Evolutionary conservation across 2,888 invertebrate species (phyloP), one percentile per base, ranked within the genome.

Genomic region (Andrena minutula): DNA sequence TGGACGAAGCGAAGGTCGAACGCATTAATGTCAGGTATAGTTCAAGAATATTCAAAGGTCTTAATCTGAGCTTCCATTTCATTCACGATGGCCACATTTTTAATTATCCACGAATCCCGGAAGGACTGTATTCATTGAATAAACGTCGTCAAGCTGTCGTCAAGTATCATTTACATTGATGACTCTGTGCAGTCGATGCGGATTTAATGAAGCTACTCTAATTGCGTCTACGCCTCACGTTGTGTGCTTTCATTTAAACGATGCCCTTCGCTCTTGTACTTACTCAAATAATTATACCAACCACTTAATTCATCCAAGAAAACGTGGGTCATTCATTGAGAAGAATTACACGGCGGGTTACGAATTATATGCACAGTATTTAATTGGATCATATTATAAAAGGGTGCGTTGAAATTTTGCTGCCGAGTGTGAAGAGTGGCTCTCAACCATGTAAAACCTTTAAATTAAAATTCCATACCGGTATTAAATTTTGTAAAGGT

Each of bases 351-450:
- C 58, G 30, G 6, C 56, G 30, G 28, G 51, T 53, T 23, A 10
- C 8, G 53, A 41, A 41, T 41, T 41, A 16, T 32, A 61, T 61
- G 32, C 32, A 8, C 32, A 16, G 30, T 20, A 32, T 61, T 20
- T 61, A 61, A 61, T 61, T 61, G 61, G 32, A 61, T 32, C 20
- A 8, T 61, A 28, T 32, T 30, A 60, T 41, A 60, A n/a, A 32
- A 0, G 61, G 20, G 10, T 8, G 32, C 32, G 61, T 35, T 61
- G 5, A 41, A 41, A 41, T 41, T 41, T 41, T 41, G 12, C 4
- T n/a, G n/a, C n/a, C n/a, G n/a, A n/a, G n/a, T n/a, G n/a, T n/a
- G n/a, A 41, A 41, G 41, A 12, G 41, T 41, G 41, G 41, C 41
- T 41, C 41, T 12, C 12, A 41, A 12, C 41, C 41, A 41, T n/a